Base-by-base conservation (phyloP, 2,797 vertebrate species). In the Melanotaenia parkinsoni region DNA sequence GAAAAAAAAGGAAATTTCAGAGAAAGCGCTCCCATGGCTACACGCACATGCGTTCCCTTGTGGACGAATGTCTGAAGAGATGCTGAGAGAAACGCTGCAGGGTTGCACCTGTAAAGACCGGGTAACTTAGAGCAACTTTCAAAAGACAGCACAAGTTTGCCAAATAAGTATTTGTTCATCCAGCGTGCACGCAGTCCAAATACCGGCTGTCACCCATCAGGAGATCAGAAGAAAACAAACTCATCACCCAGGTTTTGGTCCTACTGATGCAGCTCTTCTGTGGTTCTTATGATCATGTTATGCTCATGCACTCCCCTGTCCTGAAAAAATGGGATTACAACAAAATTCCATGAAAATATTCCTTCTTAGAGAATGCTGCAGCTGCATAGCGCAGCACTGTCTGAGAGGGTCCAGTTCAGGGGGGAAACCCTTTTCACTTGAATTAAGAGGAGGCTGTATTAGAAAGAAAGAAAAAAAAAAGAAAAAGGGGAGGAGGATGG, bases 361-460 rank as follows among this genome's bases (percentile, higher is more conserved):
- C 91, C 90, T 64, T 68, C 28, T 67, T 62, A 71, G 56, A 73
- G 63, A 58, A 66, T 4, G 58, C 66, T 63, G 80, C 83, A 45
- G 76, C 70, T 63, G 70, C 76, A 82, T 72, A 76, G 67, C 70
- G 65, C 64, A 43, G 50, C 72, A 83, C 73, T 64, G 81, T 77
- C 84, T 83, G 83, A 82, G 79, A 85, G 87, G 80, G 91, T 92
- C 91, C 89, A 71, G 90, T 88, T 92, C 81, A 86, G 78, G 76
- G 79, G 81, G 89, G 83, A 28, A 60, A 72, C 76, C 81, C 82
- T 89, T 92, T 90, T 82, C 90, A 91, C 86, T 87, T 61, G 76
- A 86, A 77, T 89, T 83, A 87, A 86, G 76, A 74, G 76, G 74
- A 86, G 82, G 84, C 76, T 83, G 74, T 59, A 68, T 77, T 76